Evolutionary conservation across 2,888 invertebrate species (phyloP), one percentile per base, ranked within the genome.

Genomic region (Polietes domitor): DNA sequence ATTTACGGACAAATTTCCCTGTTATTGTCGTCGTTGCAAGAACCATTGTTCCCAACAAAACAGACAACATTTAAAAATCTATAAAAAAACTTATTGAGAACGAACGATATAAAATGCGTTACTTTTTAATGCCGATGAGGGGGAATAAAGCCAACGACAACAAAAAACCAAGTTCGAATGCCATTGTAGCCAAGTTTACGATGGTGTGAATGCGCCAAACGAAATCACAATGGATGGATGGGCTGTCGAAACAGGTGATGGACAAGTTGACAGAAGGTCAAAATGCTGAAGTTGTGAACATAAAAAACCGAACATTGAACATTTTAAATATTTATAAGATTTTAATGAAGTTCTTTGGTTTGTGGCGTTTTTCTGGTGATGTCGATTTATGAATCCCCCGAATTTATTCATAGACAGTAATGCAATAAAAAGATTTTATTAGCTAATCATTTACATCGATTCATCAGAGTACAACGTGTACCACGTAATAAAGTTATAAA

Each of bases 41-140:
- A 71, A 77, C 26, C 61, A 47, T 63, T 70, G 15, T n/a, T 10
- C 41, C 6, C 2, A 7, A 32, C 2, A 58, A 58, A 61, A 55
- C 6, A 74, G 24, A 43, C 75, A 79, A 55, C 75, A 58, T 79
- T 83, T 83, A 79, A 83, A 79, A 73, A 68, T 72, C 79, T 76
- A 83, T 83, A 83, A 82, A 82, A 37, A 47, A 15, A n/a, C 12
- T n/a, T 47, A 47, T 47, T 47, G 47, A 12, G 47, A n/a, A n/a
- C n/a, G n/a, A 12, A 41, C 9, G 3, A 7, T n/a, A n/a, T 63
- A 65, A 58, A 71, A n/a, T 0, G 10, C 7, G 26, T 41, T 76
- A 71, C 37, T 28, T 75, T 82, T 75, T 41, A 65, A 70, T 55
- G 74, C 15, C 37, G 37, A 9, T 12, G 37, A 9, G 37, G 7